Percentiles rank a stretch among this genome's conserved stretches.
Conservation (phyloP, 2,888 invertebrate genomes). For the Sclerodermus sp. region DNA sequence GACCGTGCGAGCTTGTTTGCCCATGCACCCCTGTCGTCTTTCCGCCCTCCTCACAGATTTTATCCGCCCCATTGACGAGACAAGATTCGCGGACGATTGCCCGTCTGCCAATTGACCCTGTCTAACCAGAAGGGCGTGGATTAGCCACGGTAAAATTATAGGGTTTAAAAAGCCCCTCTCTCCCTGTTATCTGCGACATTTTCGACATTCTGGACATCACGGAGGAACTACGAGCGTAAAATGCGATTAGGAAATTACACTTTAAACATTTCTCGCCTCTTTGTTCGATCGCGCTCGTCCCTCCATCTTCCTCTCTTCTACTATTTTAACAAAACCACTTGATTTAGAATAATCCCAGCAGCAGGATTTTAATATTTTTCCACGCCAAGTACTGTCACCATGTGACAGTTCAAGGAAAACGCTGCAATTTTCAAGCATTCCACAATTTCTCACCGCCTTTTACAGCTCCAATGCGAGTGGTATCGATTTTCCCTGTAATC, state of each 20-base stretch:
- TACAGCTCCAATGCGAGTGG: constrained; percentile 16
- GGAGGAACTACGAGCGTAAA: no score
- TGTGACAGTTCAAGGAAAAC: constrained; percentile 20
- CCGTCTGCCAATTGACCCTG: constrained; percentile 21
- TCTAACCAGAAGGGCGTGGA: constrained; percentile 8
- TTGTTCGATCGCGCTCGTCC: no score
- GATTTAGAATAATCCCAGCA: no score
- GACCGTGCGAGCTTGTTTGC: constrained; percentile 9
- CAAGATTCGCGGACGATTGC: constrained; percentile 20
- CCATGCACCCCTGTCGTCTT: background rate
- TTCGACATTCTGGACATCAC: no score
- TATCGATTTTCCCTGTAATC: constrained; percentile 24
- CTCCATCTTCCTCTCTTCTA: no score
- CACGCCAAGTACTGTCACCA: constrained; percentile 11
- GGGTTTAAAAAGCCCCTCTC: no score
- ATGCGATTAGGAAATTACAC: no score
- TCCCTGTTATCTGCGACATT: no score
- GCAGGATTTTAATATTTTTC: no score
- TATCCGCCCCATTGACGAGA: constrained; percentile 22
- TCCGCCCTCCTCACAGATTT: constrained; percentile 14
- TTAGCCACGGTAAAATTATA: constrained; percentile 18
- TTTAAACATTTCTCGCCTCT: no score
- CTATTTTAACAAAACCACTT: no score
- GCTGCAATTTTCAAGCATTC: constrained; percentile 19
- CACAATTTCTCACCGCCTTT: constrained; percentile 18